Conservation (phyloP, 2,888 invertebrate genomes). For the Epinotia brunnichana region DNA sequence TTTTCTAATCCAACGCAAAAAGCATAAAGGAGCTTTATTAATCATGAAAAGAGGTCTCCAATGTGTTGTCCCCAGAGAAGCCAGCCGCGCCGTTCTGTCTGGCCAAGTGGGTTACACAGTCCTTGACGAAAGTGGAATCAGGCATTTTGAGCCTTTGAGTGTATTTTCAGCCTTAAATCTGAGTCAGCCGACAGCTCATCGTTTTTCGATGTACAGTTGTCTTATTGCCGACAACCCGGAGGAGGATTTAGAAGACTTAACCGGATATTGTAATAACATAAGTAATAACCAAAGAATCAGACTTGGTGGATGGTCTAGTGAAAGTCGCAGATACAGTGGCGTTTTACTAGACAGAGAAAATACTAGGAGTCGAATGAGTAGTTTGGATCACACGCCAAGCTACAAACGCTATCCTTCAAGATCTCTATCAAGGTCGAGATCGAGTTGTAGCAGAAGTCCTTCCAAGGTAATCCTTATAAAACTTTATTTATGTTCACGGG, state of each 20-base stretch:
- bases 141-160: slow-evolving; percentile 89
- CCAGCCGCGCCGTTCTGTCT: slow-evolving; percentile 88
- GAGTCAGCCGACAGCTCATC: slow-evolving; percentile 85
- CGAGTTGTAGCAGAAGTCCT: slow-evolving; percentile 78
- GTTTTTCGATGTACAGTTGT: slow-evolving; percentile 87
- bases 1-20: slow-evolving; percentile 85
- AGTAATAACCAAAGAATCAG: slow-evolving; percentile 77
- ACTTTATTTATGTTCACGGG: background rate
- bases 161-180: slow-evolving; percentile 88
- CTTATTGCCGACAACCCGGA: slow-evolving; percentile 83
- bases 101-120: slow-evolving; percentile 90
- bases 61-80: slow-evolving; percentile 90
- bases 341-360: slow-evolving; percentile 74
- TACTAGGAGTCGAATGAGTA: slow-evolving; percentile 73
- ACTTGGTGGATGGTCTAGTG: slow-evolving; percentile 69
- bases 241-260: slow-evolving; percentile 74
- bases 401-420: slow-evolving; percentile 80
- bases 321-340: slow-evolving; percentile 68
- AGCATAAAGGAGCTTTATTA: slow-evolving; percentile 85
- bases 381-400: slow-evolving; percentile 83
- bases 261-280: slow-evolving; percentile 74
- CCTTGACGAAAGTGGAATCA: slow-evolving; percentile 89
- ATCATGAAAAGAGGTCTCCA: slow-evolving; percentile 89
- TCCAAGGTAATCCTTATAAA: slow-evolving; percentile 70
- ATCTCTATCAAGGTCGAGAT: slow-evolving; percentile 75